Conservation (phyloP, 1,140 invertebrate species). For the Ctenoplectra terminalis region DNA sequence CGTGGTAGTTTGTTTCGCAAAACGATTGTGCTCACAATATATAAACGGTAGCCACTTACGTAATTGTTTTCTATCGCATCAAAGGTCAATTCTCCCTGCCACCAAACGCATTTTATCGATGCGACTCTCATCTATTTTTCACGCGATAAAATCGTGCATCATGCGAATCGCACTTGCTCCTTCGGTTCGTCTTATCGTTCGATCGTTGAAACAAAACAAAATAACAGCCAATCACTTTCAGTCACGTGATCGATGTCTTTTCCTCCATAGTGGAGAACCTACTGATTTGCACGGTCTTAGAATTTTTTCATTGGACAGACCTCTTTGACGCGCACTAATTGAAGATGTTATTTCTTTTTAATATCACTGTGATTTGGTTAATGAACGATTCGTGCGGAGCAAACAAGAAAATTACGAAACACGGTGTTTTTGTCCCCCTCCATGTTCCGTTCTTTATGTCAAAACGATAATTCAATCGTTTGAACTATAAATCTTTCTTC, state of each 20-base stretch:
- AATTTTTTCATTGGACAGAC: too few relatives aligned
- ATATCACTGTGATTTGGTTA: too few relatives aligned
- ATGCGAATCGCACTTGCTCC: neutral
- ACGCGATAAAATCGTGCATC: neutral
- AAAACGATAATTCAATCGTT: neutral
- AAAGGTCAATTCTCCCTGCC: conserved; percentile 41
- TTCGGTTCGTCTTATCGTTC: neutral
- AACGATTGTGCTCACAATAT: conserved; percentile 19
- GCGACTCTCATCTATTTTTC: neutral
- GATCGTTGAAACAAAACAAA: too few relatives aligned
- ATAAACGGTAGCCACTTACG: neutral
- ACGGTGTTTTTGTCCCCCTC: neutral
- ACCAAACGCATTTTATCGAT: neutral
- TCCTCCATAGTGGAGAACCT: too few relatives aligned
- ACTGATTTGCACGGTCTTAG: too few relatives aligned
- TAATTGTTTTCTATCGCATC: conserved; percentile 1
- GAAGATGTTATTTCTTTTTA: too few relatives aligned
- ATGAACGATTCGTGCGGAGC: too few relatives aligned
- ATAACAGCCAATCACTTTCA: too few relatives aligned
- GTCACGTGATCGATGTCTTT: neutral
- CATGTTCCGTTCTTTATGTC: neutral
- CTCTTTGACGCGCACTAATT: too few relatives aligned
- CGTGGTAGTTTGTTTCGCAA: neutral
- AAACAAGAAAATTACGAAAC: neutral
- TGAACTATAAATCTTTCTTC: neutral